These are phyloP conservation scores for Drosophila nigrodunni DNA, from an alignment of 1,140 invertebrate species.

Conservation along the genomic window DNA sequence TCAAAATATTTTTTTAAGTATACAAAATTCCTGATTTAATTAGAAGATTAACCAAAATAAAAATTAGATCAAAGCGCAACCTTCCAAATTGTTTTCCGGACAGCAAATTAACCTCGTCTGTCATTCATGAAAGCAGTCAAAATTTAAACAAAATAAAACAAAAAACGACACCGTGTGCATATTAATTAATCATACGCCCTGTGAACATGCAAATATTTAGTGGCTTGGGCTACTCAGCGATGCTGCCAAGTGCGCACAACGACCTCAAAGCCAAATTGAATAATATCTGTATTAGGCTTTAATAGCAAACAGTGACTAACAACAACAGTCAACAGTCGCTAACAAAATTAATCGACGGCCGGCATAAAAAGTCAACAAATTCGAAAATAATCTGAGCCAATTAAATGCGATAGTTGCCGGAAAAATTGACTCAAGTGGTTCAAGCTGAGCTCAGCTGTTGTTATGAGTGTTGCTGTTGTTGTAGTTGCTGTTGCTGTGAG, in stretches of 20 bases:
- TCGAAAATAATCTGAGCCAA: conserved; percentile 68
- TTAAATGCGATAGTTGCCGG: conserved; percentile 63
- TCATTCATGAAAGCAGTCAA: conserved; percentile 17
- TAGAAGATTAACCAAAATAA: not conserved
- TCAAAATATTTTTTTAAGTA: not conserved
- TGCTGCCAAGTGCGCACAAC: conserved; percentile 47
- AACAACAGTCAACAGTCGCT: conserved; percentile 14
- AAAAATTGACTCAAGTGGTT: conserved; percentile 42
- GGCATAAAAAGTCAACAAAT: conserved; percentile 59
- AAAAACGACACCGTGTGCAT: conserved; percentile 56
- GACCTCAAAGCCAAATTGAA: conserved; percentile 70
- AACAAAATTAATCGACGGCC: conserved; percentile 22
- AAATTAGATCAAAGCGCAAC: conserved; percentile 21
- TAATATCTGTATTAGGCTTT: conserved; percentile 68
- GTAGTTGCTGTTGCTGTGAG: not conserved
- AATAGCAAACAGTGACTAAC: conserved; percentile 33
- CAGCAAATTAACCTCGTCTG: conserved; percentile 29
- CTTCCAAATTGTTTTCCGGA: conserved; percentile 62
- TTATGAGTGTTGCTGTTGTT: not conserved
- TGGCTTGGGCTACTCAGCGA: not conserved
- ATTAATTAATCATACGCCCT: conserved; percentile 74
- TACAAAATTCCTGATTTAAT: not conserved
- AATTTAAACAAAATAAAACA: not conserved
- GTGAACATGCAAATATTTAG: conserved; percentile 70
- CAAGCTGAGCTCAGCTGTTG: conserved; percentile 33